Percentiles rank a stretch among this genome's conserved stretches.
These are phyloP conservation scores for Percina caprodes DNA, from an alignment of 2,113 vertebrate genomes.

Conservation along the genomic window DNA sequence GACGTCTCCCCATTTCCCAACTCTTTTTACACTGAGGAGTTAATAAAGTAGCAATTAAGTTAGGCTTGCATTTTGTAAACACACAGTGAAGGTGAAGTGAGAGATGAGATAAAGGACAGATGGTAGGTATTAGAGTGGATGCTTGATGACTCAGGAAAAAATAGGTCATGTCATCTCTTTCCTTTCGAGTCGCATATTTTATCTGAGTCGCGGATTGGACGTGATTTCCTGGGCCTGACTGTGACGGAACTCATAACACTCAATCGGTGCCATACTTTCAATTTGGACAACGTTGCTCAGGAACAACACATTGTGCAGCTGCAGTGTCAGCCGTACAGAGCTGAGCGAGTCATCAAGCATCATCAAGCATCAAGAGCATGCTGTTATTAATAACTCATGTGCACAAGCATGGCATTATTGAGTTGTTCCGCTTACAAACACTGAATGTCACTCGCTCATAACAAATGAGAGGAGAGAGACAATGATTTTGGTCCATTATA, in stretches of 20 bases:
- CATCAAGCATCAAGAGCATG: constrained; percentile 24
- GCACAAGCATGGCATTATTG: constrained; percentile 50
- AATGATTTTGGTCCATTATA: constrained; percentile 28
- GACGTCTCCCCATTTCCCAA: constrained; percentile 15
- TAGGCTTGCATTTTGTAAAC: constrained; percentile 37
- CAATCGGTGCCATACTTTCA: constrained; percentile 51
- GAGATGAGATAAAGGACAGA: constrained; percentile 50
- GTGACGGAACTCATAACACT: constrained; percentile 73
- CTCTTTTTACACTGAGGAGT: constrained; percentile 24
- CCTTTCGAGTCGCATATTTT: constrained; percentile 65
- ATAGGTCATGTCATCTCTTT: constrained; percentile 65
- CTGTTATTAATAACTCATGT: constrained; percentile 71
- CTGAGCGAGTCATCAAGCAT: constrained; percentile 12
- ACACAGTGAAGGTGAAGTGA: constrained; percentile 22
- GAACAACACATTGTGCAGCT: constrained; percentile 46
- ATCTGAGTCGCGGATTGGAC: constrained; percentile 52
- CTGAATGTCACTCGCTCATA: constrained; percentile 29
- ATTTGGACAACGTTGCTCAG: constrained; percentile 46
- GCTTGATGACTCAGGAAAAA: constrained; percentile 72
- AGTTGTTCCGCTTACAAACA: constrained; percentile 35
- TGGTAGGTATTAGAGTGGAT: constrained; percentile 60
- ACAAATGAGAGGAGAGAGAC: constrained; percentile 27
- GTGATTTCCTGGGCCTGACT: constrained; percentile 63
- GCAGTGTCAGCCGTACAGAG: constrained; percentile 51
- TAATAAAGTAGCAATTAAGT: constrained; percentile 41